Evolutionary conservation across 2,888 invertebrate genomes (phyloP), one percentile per base, ranked within the genome.

Genomic region (Caenorhabditis zanzibari): DNA sequence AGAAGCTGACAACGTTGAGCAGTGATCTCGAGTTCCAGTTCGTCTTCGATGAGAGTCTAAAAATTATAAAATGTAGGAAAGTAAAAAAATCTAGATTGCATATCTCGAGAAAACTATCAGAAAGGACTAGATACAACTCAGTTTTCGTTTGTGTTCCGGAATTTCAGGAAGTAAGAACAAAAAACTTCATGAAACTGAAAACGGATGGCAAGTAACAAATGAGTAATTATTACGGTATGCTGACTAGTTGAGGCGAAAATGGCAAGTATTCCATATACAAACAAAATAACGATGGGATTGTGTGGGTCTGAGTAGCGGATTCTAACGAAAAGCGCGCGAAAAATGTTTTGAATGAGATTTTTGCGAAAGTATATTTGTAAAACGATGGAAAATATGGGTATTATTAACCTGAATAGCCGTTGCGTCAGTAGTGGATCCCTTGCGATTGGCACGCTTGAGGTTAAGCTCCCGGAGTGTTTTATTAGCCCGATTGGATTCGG

Each of bases 391-490:
- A 35, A 6, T 54, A 12, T n/a, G 38, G 10, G 38, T 35, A 35
- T 3, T 26, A 58, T 32, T 58, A 58, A 80, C 73, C 74, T 81
- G 81, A 14, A 81, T 68, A 32, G 82, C 73, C 9, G 72, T 24
- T 26, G 82, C 35, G 44, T 82, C 68, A 0, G 77, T 68, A 19
- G 79, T 68, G 10, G 68, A 38, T 24, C 69, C 74, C 38, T 82
- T 82, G 5, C 82, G 52, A 35, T 73, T 77, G 19, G 82, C 82
- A 7, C 84, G 74, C 24, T 76, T 84, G 35, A 41, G 44, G 35
- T 81, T 81, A 19, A 84, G 72, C 7, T 84, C 84, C 4, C 68
- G 64, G 32, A 84, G 76, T 1, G 75, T 68, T 22, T 84, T 84
- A 49, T 84, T 84, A 2, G 81, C 76, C 9, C 81, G 66, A 28